phyloP scores from a whole-genome alignment of 2,888 invertebrate species.

The Trachelus iudaicus region DNA sequence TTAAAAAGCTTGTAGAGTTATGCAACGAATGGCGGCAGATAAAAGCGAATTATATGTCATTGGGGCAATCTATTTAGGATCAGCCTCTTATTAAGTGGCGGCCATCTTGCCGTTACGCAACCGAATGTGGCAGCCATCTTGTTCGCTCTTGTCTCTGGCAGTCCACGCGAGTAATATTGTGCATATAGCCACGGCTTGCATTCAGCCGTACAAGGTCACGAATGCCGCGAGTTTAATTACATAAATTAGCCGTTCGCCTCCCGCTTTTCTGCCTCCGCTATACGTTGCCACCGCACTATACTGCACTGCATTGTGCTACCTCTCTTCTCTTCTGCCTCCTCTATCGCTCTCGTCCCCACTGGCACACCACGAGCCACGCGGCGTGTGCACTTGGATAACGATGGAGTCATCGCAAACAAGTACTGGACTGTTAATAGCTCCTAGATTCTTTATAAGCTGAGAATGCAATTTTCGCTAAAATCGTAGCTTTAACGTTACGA shows the following conservation, averaged over 20 bases:
- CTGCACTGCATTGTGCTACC: not conserved
- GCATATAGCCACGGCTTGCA: slow-evolving; percentile 34
- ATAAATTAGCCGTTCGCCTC: slow-evolving; percentile 50
- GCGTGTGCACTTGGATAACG: not conserved
- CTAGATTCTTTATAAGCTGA: not conserved
- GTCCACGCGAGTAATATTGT: slow-evolving; percentile 32
- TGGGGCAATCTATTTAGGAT: slow-evolving; percentile 59
- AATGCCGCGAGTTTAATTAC: slow-evolving; percentile 59
- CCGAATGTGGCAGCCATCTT: slow-evolving; percentile 41
- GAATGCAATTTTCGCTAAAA: not conserved
- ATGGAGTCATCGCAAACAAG: not conserved
- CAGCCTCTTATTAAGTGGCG: slow-evolving; percentile 47
- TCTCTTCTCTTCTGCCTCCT: not conserved
- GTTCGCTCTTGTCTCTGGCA: slow-evolving; percentile 18
- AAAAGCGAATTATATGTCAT: slow-evolving; percentile 53
- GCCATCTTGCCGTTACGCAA: slow-evolving; percentile 38
- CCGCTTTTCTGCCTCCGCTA: slow-evolving; percentile 16
- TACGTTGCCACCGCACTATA: not conserved
- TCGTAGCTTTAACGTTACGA: not conserved
- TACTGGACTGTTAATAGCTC: not conserved
- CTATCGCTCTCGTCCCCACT: not conserved
- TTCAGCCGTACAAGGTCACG: slow-evolving; percentile 56
- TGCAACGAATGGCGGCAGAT: slow-evolving; percentile 32
- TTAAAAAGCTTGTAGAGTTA: slow-evolving; percentile 7
- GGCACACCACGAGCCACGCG: not conserved